Conservation (phyloP, 2,888 invertebrate genomes). For the Camponotus fellah region DNA sequence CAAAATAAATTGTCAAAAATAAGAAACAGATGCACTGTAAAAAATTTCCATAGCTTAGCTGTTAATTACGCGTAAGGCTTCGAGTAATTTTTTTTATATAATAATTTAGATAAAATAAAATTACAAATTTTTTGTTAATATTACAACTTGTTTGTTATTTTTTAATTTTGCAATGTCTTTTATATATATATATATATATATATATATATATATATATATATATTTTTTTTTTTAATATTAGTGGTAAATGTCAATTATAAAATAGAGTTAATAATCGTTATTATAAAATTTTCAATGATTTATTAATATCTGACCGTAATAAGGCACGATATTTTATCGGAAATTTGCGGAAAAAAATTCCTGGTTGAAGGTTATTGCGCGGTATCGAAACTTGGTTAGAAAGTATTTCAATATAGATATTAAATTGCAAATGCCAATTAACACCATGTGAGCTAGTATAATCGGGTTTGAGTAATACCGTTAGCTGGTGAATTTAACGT, state of each 20-base stretch:
- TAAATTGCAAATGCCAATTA: slow-evolving; percentile 53
- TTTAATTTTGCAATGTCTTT: background rate
- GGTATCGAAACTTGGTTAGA: background rate
- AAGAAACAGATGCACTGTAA: background rate
- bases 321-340: background rate
- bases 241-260: background rate
- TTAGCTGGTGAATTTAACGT: slow-evolving; percentile 43
- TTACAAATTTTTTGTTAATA: background rate
- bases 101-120: background rate
- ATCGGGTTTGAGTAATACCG: slow-evolving; percentile 47
- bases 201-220: background rate
- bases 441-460: slow-evolving; percentile 34
- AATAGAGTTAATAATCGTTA: background rate
- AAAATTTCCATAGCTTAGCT: background rate
- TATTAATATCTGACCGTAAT: slow-evolving; percentile 3
- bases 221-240: background rate
- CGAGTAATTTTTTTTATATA: background rate
- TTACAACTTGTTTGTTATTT: background rate
- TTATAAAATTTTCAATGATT: background rate
- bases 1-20: background rate
- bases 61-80: background rate
- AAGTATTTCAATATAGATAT: slow-evolving; percentile 42
- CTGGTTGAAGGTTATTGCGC: background rate
- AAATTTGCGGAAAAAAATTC: slow-evolving; percentile 14
- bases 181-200: background rate